Base-by-base conservation (phyloP, 92 coral and sea anemone genomes). In the Anthopleura xanthogrammica region DNA sequence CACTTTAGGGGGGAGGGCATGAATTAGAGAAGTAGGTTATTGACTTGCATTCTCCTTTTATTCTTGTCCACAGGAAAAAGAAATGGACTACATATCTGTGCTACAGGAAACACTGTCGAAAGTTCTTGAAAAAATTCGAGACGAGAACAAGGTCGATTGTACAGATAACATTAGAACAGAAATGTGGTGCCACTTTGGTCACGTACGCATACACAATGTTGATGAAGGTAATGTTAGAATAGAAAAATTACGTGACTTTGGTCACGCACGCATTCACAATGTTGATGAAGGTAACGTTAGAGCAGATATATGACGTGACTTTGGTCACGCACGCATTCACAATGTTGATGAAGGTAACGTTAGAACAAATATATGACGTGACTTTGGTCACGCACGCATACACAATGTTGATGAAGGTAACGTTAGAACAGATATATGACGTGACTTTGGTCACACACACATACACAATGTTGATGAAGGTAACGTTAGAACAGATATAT, bases 181-280 rank as follows among this genome's bases (percentile, higher is more conserved):
- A 22, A 16, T 74, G 77, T 74, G 77, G 77, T 74, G 77, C 10
- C 77, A 74, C 55, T 74, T 74, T 40, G 77, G 54, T 40, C 77
- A 74, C 54, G 52, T 9, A 19, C 22, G 54, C 48, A 74, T 74
- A 14, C 54, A 8, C 22, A 41, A 3, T 41, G 77, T 74, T 40
- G 77, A 74, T 74, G 77, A 74, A 46, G 77, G 54, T 40, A 41
- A 13, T 9, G 20, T 41, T 12, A 41, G 23, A 46, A 41, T 3
- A 71, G 16, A 13, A 0, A 72, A 4, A 22, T 19, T 7, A 24
- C 11, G 39, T 20, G 70, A 62, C 70, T 62, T 62, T 10, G 58
- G 58, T 54, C 58, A 54, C 36, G 36, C 1, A 29, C 0, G 0
- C 36, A 75, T 75, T 42, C 57, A 29, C 57, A 29, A 3, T 68